These are phyloP conservation scores for Muricea muricata DNA, from an alignment of 92 coral and sea anemone species.

Conservation along the genomic window DNA sequence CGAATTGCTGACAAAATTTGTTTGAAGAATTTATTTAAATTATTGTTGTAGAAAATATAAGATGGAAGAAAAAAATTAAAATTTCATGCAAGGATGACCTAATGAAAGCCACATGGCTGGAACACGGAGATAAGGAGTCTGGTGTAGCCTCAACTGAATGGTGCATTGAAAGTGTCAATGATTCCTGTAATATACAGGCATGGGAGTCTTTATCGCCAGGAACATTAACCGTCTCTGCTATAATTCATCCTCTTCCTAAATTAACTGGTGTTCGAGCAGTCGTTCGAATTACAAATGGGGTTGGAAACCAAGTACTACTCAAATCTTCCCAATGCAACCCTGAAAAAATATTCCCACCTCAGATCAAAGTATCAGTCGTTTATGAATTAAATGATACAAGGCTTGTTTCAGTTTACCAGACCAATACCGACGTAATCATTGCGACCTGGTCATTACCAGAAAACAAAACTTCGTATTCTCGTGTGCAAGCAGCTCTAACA, in stretches of 20 bases:
- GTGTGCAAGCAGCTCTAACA: conserved; percentile 83
- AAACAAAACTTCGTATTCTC: conserved; percentile 74
- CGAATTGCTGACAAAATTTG: no score
- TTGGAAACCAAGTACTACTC: background rate
- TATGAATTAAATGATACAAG: conserved; percentile 35
- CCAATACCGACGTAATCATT: conserved; percentile 73
- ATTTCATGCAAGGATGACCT: conserved; percentile 18
- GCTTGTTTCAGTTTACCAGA: conserved; percentile 84
- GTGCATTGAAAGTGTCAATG: conserved; percentile 84
- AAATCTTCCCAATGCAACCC: conserved; percentile 19
- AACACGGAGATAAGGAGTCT: conserved; percentile 79
- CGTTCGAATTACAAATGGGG: conserved; percentile 26
- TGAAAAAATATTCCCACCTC: conserved; percentile 45
- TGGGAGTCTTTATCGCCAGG: conserved; percentile 3
- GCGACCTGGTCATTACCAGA: conserved; percentile 74
- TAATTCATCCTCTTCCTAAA: conserved; percentile 12
- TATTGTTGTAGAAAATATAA: conserved; percentile 41
- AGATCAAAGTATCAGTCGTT: conserved; percentile 46
- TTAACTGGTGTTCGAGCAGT: conserved; percentile 12
- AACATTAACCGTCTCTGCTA: background rate
- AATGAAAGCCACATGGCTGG: conserved; percentile 81
- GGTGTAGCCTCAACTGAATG: conserved; percentile 75
- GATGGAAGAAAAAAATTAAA: background rate
- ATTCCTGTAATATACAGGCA: conserved; percentile 71
- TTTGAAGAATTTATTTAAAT: no score